Evolutionary conservation across 2,113 vertebrate species (phyloP).

Genomic region (Vanacampus margaritifer): DNA sequence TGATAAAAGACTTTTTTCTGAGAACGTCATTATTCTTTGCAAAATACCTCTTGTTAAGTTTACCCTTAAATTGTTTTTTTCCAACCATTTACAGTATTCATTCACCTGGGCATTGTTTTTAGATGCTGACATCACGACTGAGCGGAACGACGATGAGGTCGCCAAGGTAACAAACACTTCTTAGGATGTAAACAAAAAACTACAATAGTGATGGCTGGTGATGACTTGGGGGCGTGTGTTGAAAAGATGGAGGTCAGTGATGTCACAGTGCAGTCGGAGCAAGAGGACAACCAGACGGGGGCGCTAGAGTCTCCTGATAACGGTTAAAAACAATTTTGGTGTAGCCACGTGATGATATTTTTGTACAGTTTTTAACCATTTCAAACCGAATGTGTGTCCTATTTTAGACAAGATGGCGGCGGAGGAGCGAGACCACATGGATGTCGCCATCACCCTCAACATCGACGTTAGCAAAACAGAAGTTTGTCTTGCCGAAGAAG

Average conservation of each 20-base stretch:
- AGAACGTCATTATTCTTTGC: neutral
- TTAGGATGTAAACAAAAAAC: neutral
- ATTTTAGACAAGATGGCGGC: neutral
- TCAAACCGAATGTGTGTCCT: neutral
- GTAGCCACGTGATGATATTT: neutral
- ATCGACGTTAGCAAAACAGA: conserved; percentile 15
- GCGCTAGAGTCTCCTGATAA: neutral
- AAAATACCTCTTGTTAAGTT: neutral
- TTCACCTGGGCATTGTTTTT: neutral
- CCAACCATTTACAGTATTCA: neutral
- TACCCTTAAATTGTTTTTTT: neutral
- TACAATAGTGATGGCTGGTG: neutral
- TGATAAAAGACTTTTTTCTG: too few relatives aligned
- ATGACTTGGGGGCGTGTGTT: neutral
- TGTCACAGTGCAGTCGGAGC: neutral
- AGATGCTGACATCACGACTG: neutral
- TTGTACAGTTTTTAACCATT: neutral
- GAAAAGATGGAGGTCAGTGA: neutral
- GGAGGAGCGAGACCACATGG: neutral
- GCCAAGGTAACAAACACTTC: neutral
- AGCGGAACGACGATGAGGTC: conserved; percentile 1
- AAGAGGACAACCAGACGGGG: conserved; percentile 19
- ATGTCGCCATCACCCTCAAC: conserved; percentile 28
- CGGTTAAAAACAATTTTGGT: conserved; percentile 10
- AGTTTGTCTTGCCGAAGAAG: neutral